Evolutionary conservation across 2,888 invertebrate genomes (phyloP).

Genomic region (Dinocampus coccinellae): DNA sequence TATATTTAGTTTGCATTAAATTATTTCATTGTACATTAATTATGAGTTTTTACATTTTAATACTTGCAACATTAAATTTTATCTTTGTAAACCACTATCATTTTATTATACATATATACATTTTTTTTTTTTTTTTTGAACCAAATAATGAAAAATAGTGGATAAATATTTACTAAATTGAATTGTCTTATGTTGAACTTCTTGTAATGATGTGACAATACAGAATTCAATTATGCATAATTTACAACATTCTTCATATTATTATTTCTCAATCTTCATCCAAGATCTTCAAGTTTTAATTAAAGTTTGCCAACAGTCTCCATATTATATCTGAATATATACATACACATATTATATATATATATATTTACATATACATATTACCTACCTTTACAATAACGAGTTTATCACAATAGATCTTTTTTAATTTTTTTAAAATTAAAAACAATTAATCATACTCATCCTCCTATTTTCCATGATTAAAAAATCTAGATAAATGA

Average conservation of each 20-base stretch:
- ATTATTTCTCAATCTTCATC: not conserved
- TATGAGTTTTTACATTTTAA: too few species aligned
- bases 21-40: too few species aligned
- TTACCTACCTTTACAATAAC: not conserved
- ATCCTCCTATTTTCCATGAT: not conserved
- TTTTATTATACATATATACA: too few species aligned
- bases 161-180: not conserved
- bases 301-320: not conserved
- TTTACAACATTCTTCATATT: not conserved
- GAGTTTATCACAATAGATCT: not conserved
- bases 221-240: not conserved
- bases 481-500: not conserved
- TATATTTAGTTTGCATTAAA: too few species aligned
- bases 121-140: too few species aligned
- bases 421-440: not conserved
- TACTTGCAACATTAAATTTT: too few species aligned
- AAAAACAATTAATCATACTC: slow-evolving; percentile 3
- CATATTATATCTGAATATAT: not conserved
- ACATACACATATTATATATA: not conserved
- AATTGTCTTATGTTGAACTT: not conserved
- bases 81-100: too few species aligned
- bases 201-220: not conserved
- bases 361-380: not conserved
- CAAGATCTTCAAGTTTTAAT: not conserved
- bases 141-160: not conserved